Evolutionary conservation across 2,113 vertebrate genomes (phyloP).

Genomic region (Amphiprion percula): DNA sequence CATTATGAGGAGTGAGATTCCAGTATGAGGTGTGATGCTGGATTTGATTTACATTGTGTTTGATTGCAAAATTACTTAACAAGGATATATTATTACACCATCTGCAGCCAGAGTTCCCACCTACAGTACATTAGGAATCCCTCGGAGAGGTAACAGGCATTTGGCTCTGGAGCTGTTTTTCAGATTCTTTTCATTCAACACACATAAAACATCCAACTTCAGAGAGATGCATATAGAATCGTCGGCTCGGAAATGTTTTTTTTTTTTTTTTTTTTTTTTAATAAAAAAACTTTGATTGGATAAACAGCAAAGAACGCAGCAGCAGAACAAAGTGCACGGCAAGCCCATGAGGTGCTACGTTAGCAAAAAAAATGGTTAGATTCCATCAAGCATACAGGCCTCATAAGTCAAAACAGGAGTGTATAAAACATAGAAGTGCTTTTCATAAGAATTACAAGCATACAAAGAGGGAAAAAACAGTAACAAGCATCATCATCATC

Average conservation of each 20-base stretch:
- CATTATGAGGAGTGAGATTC: conserved; percentile 23
- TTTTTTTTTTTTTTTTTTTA: too few relatives aligned
- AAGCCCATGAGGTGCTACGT: conserved; percentile 57
- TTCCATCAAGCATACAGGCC: conserved; percentile 74
- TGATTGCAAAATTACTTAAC: conserved; percentile 32
- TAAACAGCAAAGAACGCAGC: conserved; percentile 44
- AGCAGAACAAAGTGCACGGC: conserved; percentile 49
- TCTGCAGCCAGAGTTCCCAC: conserved; percentile 25
- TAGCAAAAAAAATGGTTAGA: conserved; percentile 71
- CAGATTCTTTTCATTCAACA: too few relatives aligned
- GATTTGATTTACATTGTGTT: conserved; percentile 32
- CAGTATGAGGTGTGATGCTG: conserved; percentile 25
- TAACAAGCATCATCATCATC: conserved; percentile 73
- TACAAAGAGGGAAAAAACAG: conserved; percentile 68
- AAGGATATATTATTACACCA: conserved; percentile 40
- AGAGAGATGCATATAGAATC: too few relatives aligned
- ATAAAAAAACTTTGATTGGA: conserved; percentile 34
- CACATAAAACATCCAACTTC: too few relatives aligned
- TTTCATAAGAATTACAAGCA: conserved; percentile 76
- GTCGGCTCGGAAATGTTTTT: too few relatives aligned
- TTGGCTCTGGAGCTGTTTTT: conserved; percentile 36
- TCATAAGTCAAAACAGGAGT: conserved; percentile 76
- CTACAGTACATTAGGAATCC: conserved; percentile 7
- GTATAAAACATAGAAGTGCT: conserved; percentile 63
- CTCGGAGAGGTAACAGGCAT: conserved; percentile 20